Evolutionary conservation across 1,140 invertebrate genomes (phyloP).

Genomic region (Drosophila saltans): DNA sequence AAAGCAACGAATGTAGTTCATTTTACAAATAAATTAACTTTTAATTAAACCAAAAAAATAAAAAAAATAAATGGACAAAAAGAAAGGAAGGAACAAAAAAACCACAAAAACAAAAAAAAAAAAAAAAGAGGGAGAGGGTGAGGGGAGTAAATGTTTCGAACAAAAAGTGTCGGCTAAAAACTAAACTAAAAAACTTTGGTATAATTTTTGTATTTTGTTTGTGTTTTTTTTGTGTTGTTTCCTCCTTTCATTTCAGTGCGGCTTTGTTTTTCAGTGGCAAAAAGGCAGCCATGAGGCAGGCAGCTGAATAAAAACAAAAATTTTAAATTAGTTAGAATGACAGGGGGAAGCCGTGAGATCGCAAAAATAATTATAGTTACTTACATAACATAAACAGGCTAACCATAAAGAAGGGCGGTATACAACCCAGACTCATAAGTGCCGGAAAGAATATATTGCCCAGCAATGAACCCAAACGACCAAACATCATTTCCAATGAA

Average conservation of each 20-base stretch:
- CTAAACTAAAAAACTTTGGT: slow-evolving; percentile 38
- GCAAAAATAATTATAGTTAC: slow-evolving; percentile 1
- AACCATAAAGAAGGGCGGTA: slow-evolving; percentile 78
- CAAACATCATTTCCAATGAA: slow-evolving; percentile 76
- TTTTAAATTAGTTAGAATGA: neutral
- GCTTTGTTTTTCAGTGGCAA: slow-evolving; percentile 74
- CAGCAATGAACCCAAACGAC: slow-evolving; percentile 66
- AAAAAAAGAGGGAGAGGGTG: neutral
- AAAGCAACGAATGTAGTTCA: slow-evolving; percentile 7
- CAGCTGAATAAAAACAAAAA: slow-evolving; percentile 45
- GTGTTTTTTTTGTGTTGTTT: slow-evolving; percentile 6
- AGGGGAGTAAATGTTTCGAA: neutral
- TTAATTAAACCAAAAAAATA: slow-evolving; percentile 46
- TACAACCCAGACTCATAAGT: slow-evolving; percentile 68
- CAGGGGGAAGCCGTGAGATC: no score
- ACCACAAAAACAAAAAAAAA: neutral
- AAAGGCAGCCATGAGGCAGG: slow-evolving; percentile 62
- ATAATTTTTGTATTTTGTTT: slow-evolving; percentile 22
- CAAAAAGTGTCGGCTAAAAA: slow-evolving; percentile 16
- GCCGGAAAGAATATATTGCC: slow-evolving; percentile 77
- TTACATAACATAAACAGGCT: slow-evolving; percentile 72
- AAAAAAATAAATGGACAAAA: slow-evolving; percentile 6
- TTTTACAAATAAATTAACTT: slow-evolving; percentile 75
- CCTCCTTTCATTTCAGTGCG: slow-evolving; percentile 50
- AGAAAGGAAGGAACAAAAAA: slow-evolving; percentile 1